phyloP scores from a whole-genome alignment of 2,888 invertebrate genomes.

The Hyles lineata region DNA sequence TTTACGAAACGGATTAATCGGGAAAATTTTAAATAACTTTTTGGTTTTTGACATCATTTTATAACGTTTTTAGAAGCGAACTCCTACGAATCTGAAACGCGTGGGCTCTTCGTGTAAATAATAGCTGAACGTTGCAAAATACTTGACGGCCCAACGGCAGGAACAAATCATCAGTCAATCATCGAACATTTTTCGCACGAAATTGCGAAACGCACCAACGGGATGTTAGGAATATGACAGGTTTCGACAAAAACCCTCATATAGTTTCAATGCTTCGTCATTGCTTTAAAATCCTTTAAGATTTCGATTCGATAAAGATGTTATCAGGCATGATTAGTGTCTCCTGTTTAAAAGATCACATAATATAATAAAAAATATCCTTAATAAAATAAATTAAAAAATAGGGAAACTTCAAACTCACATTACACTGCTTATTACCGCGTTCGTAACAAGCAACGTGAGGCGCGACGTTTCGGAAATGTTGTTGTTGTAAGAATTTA shows the following conservation, averaged over 20 bases:
- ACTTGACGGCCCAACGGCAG: background rate
- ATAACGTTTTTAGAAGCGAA: background rate
- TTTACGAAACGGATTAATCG: no score
- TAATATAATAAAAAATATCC: no score
- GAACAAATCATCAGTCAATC: slow-evolving; percentile 25
- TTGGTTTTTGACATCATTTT: background rate
- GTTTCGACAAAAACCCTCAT: background rate
- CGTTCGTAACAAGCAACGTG: no score
- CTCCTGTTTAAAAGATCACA: no score
- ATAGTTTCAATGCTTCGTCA: slow-evolving; percentile 1
- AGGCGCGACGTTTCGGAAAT: no score
- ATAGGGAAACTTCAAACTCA: no score
- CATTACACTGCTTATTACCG: no score
- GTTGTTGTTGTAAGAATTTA: no score
- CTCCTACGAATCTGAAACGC: background rate
- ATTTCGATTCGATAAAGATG: no score
- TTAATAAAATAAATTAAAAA: no score
- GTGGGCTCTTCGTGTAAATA: background rate
- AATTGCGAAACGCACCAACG: slow-evolving; percentile 4
- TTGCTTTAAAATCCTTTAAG: background rate
- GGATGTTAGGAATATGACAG: slow-evolving; percentile 1
- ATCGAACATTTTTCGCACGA: background rate
- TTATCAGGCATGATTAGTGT: no score
- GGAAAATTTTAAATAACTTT: background rate
- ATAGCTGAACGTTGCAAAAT: slow-evolving; percentile 12